Conservation (phyloP, 2,888 invertebrate species). For the Aquatica leii region DNA sequence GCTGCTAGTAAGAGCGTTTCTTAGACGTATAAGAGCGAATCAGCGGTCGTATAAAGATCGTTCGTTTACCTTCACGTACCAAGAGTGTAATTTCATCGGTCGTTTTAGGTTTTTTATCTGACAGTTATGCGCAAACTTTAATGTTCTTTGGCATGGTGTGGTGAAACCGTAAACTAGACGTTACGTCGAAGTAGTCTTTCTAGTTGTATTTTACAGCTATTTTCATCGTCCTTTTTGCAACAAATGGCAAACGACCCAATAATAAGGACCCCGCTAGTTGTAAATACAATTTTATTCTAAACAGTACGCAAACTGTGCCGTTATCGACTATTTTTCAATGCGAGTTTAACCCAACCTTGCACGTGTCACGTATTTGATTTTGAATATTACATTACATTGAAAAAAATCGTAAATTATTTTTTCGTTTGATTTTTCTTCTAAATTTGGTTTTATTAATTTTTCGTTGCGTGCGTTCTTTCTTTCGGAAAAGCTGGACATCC, state of each 20-base stretch:
- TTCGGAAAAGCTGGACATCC: conserved; percentile 48
- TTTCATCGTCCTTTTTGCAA: conserved; percentile 28
- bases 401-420: too few species aligned
- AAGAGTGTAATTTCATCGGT: conserved; percentile 46
- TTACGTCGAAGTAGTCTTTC: conserved; percentile 32
- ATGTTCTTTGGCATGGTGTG: conserved; percentile 42
- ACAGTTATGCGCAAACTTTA: conserved; percentile 49
- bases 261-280: conserved; percentile 9
- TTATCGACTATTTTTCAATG: too few species aligned
- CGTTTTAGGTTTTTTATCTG: conserved; percentile 48
- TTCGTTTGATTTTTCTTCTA: too few species aligned
- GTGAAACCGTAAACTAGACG: conserved; percentile 36
- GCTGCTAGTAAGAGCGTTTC: conserved; percentile 31
- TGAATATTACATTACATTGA: too few species aligned
- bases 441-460: too few species aligned
- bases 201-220: conserved; percentile 31
- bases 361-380: too few species aligned
- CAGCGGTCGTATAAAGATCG: conserved; percentile 39
- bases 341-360: too few species aligned
- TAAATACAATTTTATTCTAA: neutral
- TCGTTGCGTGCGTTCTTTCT: too few species aligned
- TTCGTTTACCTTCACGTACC: conserved; percentile 43
- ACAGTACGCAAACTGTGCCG: too few species aligned
- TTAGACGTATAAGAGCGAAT: conserved; percentile 32
- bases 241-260: conserved; percentile 19